These are phyloP conservation scores for Bibio marci DNA, from an alignment of 2,888 invertebrate genomes.

Conservation along the genomic window DNA sequence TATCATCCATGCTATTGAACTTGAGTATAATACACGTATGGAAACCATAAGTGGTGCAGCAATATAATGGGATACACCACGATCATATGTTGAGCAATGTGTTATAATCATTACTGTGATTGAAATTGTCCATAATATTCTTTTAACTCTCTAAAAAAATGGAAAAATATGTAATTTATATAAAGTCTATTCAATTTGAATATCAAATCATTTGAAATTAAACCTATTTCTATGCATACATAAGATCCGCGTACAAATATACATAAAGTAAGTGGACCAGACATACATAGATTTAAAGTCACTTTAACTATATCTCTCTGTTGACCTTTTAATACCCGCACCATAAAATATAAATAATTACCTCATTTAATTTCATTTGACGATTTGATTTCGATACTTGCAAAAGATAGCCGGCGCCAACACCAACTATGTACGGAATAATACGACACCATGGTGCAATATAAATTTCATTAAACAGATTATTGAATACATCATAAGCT, in stretches of 20 bases:
- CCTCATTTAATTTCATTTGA: background rate
- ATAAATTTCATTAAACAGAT: slow-evolving; percentile 29
- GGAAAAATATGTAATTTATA: too few species aligned
- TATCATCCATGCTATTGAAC: slow-evolving; percentile 37
- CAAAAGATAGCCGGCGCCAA: slow-evolving; percentile 30
- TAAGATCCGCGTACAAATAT: too few species aligned
- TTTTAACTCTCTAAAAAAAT: slow-evolving; percentile 3
- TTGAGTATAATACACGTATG: slow-evolving; percentile 34
- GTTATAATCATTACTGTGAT: slow-evolving; percentile 21
- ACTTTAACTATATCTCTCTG: too few species aligned
- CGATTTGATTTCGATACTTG: slow-evolving; percentile 21
- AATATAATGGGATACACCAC: slow-evolving; percentile 28
- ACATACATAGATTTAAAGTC: too few species aligned
- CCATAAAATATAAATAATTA: too few species aligned
- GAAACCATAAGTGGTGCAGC: slow-evolving; percentile 33
- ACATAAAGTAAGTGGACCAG: too few species aligned
- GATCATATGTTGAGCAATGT: slow-evolving; percentile 24
- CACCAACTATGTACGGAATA: slow-evolving; percentile 33
- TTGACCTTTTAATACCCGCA: too few species aligned
- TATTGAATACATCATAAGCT: slow-evolving; percentile 23
- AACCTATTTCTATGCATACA: too few species aligned
- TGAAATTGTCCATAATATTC: slow-evolving; percentile 20
- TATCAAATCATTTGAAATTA: too few species aligned
- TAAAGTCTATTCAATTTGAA: too few species aligned
- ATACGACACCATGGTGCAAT: slow-evolving; percentile 34